Evolutionary conservation across 1,140 invertebrate species (phyloP), one percentile per base, ranked within the genome.

Genomic region (Scaptomyza montana): DNA sequence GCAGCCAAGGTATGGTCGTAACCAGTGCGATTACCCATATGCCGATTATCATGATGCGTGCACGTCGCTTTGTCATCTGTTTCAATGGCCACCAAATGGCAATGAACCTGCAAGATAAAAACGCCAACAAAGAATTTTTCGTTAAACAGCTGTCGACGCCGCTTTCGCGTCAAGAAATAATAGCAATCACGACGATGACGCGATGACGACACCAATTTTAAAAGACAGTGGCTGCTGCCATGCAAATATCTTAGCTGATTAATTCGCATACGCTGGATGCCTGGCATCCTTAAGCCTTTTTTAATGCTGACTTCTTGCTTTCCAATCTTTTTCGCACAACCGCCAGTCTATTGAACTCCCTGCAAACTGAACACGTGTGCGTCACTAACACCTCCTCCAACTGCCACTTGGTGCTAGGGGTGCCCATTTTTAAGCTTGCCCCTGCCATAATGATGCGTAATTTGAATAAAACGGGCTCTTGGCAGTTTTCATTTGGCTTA

Each of bases 51-150:
- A 98, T 96, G 87, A 97, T 93, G 12, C 96, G 94, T 0, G 97
- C 97, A 21, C 96, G 94, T 45, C 95, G 93, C 72, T 97, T 97
- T 19, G 97, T 98, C 92, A 98, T 97, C 92, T 98, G 97, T 90
- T 97, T 97, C 74, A 98, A 92, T 1, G 97, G 97, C 95, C 96
- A 98, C 95, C 98, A 98, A 68, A 98, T 98, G 30, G 98, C 98
- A 70, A 98, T 93, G 91, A 98, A 98, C 93, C 98, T 99, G 95
- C n/a, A 95, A 64, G 91, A 33, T 5, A 33, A 33, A 33, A 93
- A 77, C 91, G 86, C 78, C 71, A 77, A 78, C 85, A 80, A 80
- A 89, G 84, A 72, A 50, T 78, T 69, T 85, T 69, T 36, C 7
- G 33, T 36, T 70, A 43, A 75, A 55, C 66, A 75, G 70, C 65